Evolutionary conservation across 2,888 invertebrate genomes (phyloP), one percentile per base, ranked within the genome.

Genomic region (Ormyrus thymus): DNA sequence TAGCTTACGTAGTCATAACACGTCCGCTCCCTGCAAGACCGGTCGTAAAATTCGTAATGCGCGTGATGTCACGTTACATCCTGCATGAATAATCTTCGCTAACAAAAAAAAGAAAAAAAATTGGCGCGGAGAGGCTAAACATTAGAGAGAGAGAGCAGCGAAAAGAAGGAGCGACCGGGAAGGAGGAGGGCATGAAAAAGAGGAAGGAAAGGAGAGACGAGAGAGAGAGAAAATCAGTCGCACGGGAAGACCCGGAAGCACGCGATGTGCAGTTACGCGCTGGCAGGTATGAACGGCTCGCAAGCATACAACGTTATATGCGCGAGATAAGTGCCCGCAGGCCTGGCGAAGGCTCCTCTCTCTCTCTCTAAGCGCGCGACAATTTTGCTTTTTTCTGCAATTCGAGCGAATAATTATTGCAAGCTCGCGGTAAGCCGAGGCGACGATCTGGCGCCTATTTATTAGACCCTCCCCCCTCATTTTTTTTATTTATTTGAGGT

Each of bases 211-310:
- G 50, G n/a, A 4, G 50, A 11, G 29, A 29, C 29, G 29, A n/a
- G 29, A n/a, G 2, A 50, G 59, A 71, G 43, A 11, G 72, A 72
- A 29, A 64, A 55, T 66, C 13, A 66, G 66, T 43, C 58, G 45
- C 55, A 29, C 29, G 8, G 6, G 29, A n/a, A 56, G 55, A 65
- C 59, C 58, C 71, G 76, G 76, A 76, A 76, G 71, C 59, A 65
- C 51, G 65, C 81, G 80, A 83, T 82, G 82, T 82, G 83, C 83
- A 83, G 83, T 83, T 83, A 83, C 76, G 53, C 65, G 76, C 76
- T 78, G 82, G 80, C 80, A 83, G 82, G 82, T 82, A 81, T 77
- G 69, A 71, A 48, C 58, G 73, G 69, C 53, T 69, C 69, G 29
- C 62, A 65, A 59, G 58, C 81, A 73, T 78, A 79, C 29, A 29